These are phyloP conservation scores for Cyrtorhinus lividipennis DNA, from an alignment of 1,140 invertebrate species.

Conservation along the genomic window DNA sequence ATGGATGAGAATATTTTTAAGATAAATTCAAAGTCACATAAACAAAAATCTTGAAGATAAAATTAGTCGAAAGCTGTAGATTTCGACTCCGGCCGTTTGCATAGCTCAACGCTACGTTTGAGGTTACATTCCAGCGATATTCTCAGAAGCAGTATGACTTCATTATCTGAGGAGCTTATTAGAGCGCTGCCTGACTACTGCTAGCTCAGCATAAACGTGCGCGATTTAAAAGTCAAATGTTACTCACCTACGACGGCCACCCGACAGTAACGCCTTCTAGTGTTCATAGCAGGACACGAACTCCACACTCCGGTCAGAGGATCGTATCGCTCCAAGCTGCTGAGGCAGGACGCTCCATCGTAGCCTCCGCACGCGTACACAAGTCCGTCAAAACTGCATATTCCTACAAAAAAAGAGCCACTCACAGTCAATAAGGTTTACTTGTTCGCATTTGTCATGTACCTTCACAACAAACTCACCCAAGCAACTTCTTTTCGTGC, in stretches of 20 bases:
- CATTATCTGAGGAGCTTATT: too few relatives aligned
- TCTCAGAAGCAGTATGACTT: too few relatives aligned
- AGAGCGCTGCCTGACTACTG: too few relatives aligned
- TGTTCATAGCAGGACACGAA: slow-evolving; percentile 49
- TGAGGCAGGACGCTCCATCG: slow-evolving; percentile 52
- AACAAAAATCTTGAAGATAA: too few relatives aligned
- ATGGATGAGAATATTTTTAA: too few relatives aligned
- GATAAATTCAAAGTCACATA: too few relatives aligned
- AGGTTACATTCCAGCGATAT: too few relatives aligned
- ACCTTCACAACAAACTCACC: slow-evolving; percentile 29
- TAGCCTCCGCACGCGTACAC: slow-evolving; percentile 59
- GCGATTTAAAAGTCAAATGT: too few relatives aligned
- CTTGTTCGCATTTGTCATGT: not conserved
- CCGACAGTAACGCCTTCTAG: slow-evolving; percentile 45
- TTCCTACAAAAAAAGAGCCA: slow-evolving; percentile 31
- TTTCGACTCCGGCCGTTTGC: too few relatives aligned
- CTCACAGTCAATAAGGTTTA: not conserved
- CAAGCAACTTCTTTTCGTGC: slow-evolving; percentile 52
- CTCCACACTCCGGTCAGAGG: slow-evolving; percentile 49
- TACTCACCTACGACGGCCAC: slow-evolving; percentile 44
- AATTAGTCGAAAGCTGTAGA: too few relatives aligned
- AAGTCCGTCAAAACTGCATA: slow-evolving; percentile 45
- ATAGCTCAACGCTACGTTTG: too few relatives aligned
- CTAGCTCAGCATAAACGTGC: too few relatives aligned
- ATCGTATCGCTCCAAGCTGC: slow-evolving; percentile 51